Conservation (phyloP, 2,888 invertebrate species). For the Heliconius sara region DNA sequence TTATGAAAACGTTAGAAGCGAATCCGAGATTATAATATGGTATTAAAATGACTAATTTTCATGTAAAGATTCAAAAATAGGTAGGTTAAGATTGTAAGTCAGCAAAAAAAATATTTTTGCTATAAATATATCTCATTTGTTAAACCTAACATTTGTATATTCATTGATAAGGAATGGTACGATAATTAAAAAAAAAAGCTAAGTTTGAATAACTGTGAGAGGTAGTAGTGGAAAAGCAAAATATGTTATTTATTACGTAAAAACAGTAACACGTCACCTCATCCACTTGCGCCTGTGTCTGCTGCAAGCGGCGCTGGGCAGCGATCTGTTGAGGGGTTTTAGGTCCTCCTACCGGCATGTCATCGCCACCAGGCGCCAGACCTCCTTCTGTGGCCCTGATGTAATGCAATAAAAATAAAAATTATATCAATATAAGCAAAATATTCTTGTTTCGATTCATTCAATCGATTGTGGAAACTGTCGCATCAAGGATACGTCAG, state of each 20-base stretch:
- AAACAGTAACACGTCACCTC: slow-evolving; percentile 74
- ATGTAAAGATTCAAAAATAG: not conserved
- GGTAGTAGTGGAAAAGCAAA: no score
- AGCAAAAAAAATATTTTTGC: no score
- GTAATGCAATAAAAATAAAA: not conserved
- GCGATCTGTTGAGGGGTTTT: slow-evolving; percentile 93
- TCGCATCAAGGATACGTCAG: no score
- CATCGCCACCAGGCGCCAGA: slow-evolving; percentile 86
- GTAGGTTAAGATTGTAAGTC: no score
- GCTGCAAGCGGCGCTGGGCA: slow-evolving; percentile 91
- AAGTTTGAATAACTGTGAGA: no score
- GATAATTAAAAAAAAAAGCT: no score
- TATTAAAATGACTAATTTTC: not conserved
- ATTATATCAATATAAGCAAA: not conserved
- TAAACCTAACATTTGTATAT: no score
- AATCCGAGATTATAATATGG: slow-evolving; percentile 1
- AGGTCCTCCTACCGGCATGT: slow-evolving; percentile 94
- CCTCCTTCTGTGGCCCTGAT: slow-evolving; percentile 87
- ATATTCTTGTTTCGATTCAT: no score
- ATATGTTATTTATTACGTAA: not conserved
- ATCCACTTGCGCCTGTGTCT: slow-evolving; percentile 94
- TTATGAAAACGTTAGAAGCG: slow-evolving; percentile 6
- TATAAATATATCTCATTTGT: no score
- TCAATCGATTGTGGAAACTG: no score
- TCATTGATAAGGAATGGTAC: no score